phyloP scores from a whole-genome alignment of 2,797 vertebrate genomes.

The Capromys pilorides region DNA sequence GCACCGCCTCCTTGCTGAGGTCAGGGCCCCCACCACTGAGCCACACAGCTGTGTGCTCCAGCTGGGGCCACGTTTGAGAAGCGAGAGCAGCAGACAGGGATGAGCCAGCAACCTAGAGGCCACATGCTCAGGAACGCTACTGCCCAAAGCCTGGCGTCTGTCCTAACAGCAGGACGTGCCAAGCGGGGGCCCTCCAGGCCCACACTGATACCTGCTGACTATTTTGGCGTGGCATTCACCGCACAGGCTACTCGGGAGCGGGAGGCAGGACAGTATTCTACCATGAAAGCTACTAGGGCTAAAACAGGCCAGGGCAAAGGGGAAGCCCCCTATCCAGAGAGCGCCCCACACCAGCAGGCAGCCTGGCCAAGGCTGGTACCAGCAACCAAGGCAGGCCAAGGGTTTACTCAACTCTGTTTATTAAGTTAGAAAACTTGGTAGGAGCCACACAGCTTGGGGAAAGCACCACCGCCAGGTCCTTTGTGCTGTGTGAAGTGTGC shows the following conservation, averaged over 20 bases:
- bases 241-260: no score
- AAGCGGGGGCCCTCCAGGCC: fast-evolving
- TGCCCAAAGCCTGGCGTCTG: background rate
- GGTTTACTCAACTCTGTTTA: conserved; percentile 65
- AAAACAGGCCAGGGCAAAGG: fast-evolving
- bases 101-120: background rate
- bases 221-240: no score
- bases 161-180: fast-evolving
- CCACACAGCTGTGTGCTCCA: background rate
- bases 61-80: background rate
- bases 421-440: conserved; percentile 65
- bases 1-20: background rate
- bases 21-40: background rate
- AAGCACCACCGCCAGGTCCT: background rate
- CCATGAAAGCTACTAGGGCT: no score
- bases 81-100: background rate
- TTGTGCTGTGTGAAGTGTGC: conserved; percentile 23
- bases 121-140: background rate
- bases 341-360: background rate
- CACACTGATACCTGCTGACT: fast-evolving
- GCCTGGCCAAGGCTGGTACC: background rate
- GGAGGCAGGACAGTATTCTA: background rate
- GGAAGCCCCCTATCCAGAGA: background rate
- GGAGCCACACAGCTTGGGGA: conserved; percentile 18
- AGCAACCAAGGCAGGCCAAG: background rate